Conservation (phyloP, 1,140 invertebrate species). For the Zaprionus kolodkinae region DNA sequence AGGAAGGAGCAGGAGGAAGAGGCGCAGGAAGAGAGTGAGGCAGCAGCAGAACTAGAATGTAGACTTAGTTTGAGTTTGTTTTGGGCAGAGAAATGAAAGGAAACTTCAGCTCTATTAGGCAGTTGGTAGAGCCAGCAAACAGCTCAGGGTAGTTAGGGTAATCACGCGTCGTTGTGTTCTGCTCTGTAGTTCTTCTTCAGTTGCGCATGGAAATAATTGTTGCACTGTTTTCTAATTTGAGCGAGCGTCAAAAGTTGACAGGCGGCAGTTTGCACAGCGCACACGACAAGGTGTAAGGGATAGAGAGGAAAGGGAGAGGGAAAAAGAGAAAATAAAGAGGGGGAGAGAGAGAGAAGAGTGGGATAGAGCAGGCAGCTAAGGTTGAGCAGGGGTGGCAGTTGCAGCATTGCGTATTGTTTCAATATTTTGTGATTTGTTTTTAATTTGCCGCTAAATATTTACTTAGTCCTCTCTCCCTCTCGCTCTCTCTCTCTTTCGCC, state of each 20-base stretch:
- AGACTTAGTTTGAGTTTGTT: slow-evolving; percentile 42
- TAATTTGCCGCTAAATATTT: slow-evolving; percentile 81
- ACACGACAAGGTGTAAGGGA: slow-evolving; percentile 41
- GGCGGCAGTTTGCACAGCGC: slow-evolving; percentile 58
- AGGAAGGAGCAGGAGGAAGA: neutral
- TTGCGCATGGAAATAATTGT: slow-evolving; percentile 70
- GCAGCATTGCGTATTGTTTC: slow-evolving; percentile 51
- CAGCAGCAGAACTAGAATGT: neutral
- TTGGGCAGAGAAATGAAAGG: neutral
- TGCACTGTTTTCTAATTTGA: slow-evolving; percentile 76
- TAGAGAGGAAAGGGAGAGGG: neutral
- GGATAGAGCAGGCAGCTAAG: neutral
- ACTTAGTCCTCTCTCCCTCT: slow-evolving; percentile 48
- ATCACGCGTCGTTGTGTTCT: neutral
- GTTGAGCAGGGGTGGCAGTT: slow-evolving; percentile 13
- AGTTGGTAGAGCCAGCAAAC: neutral
- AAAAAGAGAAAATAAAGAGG: neutral
- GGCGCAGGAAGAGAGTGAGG: too few species aligned
- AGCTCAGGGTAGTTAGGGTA: neutral
- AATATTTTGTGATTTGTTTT: slow-evolving; percentile 79
- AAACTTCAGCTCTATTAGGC: neutral
- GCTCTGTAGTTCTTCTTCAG: neutral
- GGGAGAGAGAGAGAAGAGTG: neutral
- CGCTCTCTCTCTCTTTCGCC: neutral
- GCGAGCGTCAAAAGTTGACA: slow-evolving; percentile 64